Evolutionary conservation across 2,888 invertebrate genomes (phyloP), one percentile per base, ranked within the genome.

Genomic region (Phaedon cochleariae): DNA sequence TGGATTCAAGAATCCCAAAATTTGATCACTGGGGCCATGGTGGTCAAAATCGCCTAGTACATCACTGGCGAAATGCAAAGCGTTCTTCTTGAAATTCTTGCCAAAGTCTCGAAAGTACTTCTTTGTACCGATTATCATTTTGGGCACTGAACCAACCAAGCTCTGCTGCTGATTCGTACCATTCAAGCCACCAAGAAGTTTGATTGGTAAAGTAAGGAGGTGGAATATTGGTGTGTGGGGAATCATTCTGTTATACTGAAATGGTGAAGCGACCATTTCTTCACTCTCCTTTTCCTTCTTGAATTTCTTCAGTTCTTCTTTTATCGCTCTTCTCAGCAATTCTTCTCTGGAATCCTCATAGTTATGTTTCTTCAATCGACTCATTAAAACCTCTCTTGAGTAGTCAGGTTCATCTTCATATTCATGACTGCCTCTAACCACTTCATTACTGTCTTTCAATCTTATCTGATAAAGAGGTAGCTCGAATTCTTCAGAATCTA

Each of bases 71-170:
- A 82, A 74, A 65, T 79, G 72, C 20, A 81, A 62, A n/a, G 78
- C 67, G 29, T 78, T 74, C 29, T 75, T 77, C 21, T 77, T 76
- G n/a, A 83, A 76, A 51, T 80, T 76, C 54, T 73, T 75, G 0
- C 80, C 77, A 58, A 83, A 79, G 59, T 81, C 74, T 34, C 69
- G 69, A 34, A 83, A 73, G 55, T 81, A 82, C 26, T 70, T 76
- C 37, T 76, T 79, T 0, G 82, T 80, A 1, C 74, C 77, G 1
- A 72, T 65, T 1, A 82, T 65, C 37, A 82, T 73, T 62, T 76
- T 76, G 0, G 83, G 82, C 6, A 82, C 69, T 10, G 79, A 73
- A 12, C 74, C 73, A 15, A 82, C 70, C 4, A 82, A 74, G 9
- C 77, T 67, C 18, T 80, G 77, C 41, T 77, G 72, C 22, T 74